Evolutionary conservation across 2,888 invertebrate genomes (phyloP).

Genomic region (Norana najaformis): DNA sequence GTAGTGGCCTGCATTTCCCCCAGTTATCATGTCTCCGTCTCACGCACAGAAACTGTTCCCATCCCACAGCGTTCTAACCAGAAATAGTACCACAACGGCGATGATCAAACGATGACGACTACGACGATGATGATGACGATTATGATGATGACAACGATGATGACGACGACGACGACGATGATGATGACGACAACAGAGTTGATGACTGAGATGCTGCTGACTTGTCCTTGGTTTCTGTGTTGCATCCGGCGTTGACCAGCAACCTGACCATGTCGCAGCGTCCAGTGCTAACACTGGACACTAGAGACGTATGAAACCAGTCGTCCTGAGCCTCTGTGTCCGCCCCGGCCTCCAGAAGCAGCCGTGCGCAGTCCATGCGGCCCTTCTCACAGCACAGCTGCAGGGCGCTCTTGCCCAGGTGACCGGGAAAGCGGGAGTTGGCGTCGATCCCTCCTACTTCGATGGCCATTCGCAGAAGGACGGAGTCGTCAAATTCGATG

Average conservation of each 20-base stretch:
- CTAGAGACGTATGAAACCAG: constrained; percentile 41
- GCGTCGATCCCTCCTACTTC: constrained; percentile 49
- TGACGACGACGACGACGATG: neutral
- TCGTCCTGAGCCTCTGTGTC: constrained; percentile 31
- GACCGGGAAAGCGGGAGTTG: constrained; percentile 50
- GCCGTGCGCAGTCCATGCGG: constrained; percentile 47
- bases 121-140: neutral
- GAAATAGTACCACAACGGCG: too few relatives aligned
- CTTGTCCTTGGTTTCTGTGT: constrained; percentile 10
- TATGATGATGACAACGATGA: neutral
- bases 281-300: constrained; percentile 37
- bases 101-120: neutral
- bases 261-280: constrained; percentile 37
- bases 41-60: too few relatives aligned
- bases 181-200: neutral
- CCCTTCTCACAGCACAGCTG: constrained; percentile 57
- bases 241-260: constrained; percentile 45
- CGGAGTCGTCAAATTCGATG: constrained; percentile 42
- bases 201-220: neutral
- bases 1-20: too few relatives aligned
- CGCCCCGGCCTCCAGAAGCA: constrained; percentile 34
- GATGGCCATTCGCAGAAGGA: constrained; percentile 43
- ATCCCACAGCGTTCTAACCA: too few relatives aligned
- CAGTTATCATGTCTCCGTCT: too few relatives aligned
- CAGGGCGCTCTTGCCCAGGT: constrained; percentile 52